Conservation (phyloP, 2,888 invertebrate species). For the Helobdella robusta region DNA sequence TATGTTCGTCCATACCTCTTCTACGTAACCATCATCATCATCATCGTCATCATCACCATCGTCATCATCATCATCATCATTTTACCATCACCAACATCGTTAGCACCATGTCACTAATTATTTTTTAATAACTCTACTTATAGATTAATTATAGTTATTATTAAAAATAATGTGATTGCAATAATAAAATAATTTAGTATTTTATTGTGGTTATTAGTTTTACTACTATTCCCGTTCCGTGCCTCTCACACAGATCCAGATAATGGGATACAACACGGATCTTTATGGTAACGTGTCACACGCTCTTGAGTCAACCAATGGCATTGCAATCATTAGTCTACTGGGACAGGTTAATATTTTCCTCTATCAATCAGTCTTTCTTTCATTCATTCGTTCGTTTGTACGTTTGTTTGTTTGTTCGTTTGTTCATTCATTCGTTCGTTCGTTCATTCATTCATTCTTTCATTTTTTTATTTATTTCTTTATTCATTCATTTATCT, state of each 20-base stretch:
- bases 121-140: not conserved
- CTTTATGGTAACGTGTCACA: conserved; percentile 33
- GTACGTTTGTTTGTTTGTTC: not conserved
- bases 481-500: not conserved
- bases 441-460: conserved; percentile 3
- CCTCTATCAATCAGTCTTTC: not conserved
- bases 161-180: not conserved
- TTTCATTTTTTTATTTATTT: not conserved
- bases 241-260: conserved; percentile 32
- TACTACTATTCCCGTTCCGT: not conserved
- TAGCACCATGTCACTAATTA: conserved; percentile 9
- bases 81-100: conserved; percentile 13
- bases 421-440: conserved; percentile 2
- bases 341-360: conserved; percentile 42
- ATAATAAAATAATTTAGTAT: not conserved
- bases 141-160: not conserved
- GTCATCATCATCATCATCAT: conserved; percentile 22
- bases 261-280: conserved; percentile 33
- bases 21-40: conserved; percentile 11
- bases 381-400: conserved; percentile 2
- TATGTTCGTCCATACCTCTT: not conserved
- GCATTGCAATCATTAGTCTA: conserved; percentile 30
- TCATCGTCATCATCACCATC: conserved; percentile 12
- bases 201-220: not conserved
- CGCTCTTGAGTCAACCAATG: conserved; percentile 30